Percentiles rank a stretch among this genome's conserved stretches.
Conservation (phyloP, 2,797 vertebrate genomes). For the Sorex maritimensis region DNA sequence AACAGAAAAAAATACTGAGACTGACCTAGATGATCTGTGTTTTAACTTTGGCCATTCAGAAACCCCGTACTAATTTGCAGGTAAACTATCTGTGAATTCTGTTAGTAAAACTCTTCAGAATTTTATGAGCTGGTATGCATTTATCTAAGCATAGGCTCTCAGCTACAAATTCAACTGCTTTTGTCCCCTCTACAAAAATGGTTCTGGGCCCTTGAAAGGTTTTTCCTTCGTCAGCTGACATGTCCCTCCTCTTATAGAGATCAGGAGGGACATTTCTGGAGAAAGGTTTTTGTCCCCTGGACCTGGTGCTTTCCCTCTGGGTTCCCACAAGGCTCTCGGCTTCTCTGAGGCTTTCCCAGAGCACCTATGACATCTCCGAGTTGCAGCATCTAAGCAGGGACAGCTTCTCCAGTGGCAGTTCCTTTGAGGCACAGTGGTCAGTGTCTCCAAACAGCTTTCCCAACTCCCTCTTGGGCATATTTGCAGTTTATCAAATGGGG, state of each 20-base stretch:
- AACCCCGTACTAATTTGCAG: constrained; percentile 21
- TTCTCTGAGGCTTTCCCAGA: not conserved
- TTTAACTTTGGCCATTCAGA: constrained; percentile 41
- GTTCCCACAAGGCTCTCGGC: not conserved
- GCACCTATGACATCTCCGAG: not conserved
- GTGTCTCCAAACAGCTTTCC: not conserved
- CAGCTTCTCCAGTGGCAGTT: not conserved
- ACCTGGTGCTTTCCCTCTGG: not conserved
- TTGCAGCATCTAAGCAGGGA: not conserved
- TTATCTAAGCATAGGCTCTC: not conserved
- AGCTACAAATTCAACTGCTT: not conserved
- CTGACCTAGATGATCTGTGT: not conserved
- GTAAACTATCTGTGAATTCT: not conserved
- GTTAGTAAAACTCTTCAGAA: not conserved
- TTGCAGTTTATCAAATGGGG: not conserved
- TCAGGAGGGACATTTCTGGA: constrained; percentile 21
- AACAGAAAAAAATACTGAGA: not conserved
- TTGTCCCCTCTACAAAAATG: constrained; percentile 22
- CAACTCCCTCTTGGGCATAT: not conserved
- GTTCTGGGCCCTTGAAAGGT: constrained; percentile 21
- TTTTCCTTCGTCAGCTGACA: constrained; percentile 4
- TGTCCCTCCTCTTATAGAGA: constrained; percentile 15
- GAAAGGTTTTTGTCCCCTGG: constrained; percentile 7
- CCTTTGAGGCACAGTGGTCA: not conserved
- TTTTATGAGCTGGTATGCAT: not conserved